A percentile compares a stretch with the other conserved stretches of the same genome.
Conservation (phyloP, 2,113 vertebrate species). For the Ptyas mucosa region DNA sequence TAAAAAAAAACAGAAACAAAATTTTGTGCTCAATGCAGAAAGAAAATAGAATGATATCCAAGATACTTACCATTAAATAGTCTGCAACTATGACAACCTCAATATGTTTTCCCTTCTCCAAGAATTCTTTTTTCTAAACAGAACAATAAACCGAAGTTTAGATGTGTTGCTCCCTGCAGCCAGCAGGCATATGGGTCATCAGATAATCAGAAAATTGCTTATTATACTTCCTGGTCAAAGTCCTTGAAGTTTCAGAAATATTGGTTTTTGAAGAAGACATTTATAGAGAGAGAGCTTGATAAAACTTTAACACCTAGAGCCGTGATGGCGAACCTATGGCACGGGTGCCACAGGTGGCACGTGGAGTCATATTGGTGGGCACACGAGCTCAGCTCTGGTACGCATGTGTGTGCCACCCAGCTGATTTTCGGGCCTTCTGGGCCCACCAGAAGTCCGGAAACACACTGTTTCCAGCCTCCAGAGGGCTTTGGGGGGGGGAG, state of each 20-base stretch:
- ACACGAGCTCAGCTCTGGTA: no score
- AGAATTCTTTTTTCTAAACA: constrained; percentile 57
- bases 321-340: no score
- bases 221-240: neutral
- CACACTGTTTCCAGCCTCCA: no score
- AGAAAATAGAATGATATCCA: neutral
- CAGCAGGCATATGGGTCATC: neutral
- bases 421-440: no score
- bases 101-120: constrained; percentile 62
- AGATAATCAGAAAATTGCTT: neutral
- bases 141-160: neutral
- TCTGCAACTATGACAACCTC: constrained; percentile 72
- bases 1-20: neutral
- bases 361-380: no score
- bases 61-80: constrained; percentile 66
- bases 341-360: no score
- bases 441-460: no score
- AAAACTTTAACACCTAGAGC: neutral
- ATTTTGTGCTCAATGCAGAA: neutral
- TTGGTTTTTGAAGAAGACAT: neutral
- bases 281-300: neutral
- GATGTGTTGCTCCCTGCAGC: accelerated
- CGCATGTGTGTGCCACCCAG: no score
- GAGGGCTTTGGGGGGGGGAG: no score
- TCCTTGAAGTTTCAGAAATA: neutral